Conservation (phyloP, 2,797 vertebrate species). For the Acrossocheilus wenchowensis region DNA sequence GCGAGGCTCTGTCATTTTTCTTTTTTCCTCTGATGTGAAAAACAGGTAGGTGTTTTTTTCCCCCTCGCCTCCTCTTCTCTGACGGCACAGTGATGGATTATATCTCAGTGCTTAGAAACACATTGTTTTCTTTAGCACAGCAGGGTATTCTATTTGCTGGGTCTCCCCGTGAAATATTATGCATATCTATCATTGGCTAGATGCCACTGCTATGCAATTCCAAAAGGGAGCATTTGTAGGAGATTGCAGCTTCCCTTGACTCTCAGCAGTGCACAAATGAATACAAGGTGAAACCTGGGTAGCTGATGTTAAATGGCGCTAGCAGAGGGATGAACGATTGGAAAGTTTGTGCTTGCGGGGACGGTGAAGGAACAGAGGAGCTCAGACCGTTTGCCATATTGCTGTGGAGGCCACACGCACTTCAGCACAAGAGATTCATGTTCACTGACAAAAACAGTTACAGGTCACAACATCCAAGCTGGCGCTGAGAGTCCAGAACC, state of each 20-base stretch:
- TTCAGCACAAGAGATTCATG: constrained; percentile 49
- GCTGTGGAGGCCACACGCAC: constrained; percentile 58
- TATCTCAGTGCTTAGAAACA: constrained; percentile 96
- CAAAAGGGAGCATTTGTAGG: constrained; percentile 67
- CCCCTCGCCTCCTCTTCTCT: constrained; percentile 73
- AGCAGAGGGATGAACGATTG: constrained; percentile 24
- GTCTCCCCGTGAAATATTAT: constrained; percentile 93
- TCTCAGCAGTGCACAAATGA: constrained; percentile 56
- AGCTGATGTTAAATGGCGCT: constrained; percentile 51
- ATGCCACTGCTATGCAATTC: constrained; percentile 81
- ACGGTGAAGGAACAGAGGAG: constrained; percentile 26
- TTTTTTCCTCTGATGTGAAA: constrained; percentile 88
- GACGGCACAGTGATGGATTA: constrained; percentile 95
- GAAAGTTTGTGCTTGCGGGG: constrained; percentile 33
- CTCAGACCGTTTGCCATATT: constrained; percentile 43
- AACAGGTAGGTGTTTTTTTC: constrained; percentile 83
- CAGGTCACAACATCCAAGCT: constrained; percentile 46
- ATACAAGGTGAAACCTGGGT: constrained; percentile 53
- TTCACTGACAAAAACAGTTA: constrained; percentile 51
- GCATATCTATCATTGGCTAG: constrained; percentile 89
- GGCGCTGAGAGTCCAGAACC: constrained; percentile 39
- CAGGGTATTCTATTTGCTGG: constrained; percentile 99
- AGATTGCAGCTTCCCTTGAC: constrained; percentile 65
- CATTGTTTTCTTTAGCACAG: constrained; percentile 99
- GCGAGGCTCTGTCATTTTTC: constrained; percentile 80